Conservation (phyloP, 2,888 invertebrate species). For the Pollenia angustigena region DNA sequence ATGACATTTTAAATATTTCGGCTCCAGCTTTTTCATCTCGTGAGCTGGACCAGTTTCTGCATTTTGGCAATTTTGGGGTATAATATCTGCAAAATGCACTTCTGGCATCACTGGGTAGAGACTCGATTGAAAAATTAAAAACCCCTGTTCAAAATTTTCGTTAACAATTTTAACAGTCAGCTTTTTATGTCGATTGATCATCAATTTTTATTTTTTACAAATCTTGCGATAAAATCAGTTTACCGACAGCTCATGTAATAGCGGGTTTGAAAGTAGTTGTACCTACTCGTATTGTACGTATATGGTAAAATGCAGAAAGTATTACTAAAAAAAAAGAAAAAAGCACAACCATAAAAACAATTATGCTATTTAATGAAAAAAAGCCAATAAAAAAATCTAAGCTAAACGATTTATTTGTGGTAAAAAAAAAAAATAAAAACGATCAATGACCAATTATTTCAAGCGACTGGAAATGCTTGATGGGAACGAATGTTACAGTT, state of each 20-base stretch:
- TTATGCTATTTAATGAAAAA: slow-evolving; percentile 10
- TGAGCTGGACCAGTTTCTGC: too few species aligned
- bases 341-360: slow-evolving; percentile 13
- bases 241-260: neutral
- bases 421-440: slow-evolving; percentile 14
- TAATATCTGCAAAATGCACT: too few species aligned
- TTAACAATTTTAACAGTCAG: too few species aligned
- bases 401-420: slow-evolving; percentile 41
- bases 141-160: too few species aligned
- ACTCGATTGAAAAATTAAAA: too few species aligned
- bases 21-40: too few species aligned
- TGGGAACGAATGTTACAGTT: too few species aligned
- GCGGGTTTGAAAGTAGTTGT: neutral
- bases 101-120: too few species aligned
- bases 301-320: slow-evolving; percentile 44
- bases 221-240: neutral
- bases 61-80: too few species aligned
- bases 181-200: too few species aligned
- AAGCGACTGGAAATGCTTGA: neutral
- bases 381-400: slow-evolving; percentile 45
- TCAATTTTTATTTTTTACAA: neutral
- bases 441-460: slow-evolving; percentile 65
- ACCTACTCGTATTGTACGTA: slow-evolving; percentile 7
- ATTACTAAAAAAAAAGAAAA: neutral
- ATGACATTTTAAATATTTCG: too few species aligned